Percentiles rank a stretch among this genome's conserved stretches.
These are phyloP conservation scores for Labrus mixtus DNA, from an alignment of 2,113 vertebrate genomes.

Conservation along the genomic window DNA sequence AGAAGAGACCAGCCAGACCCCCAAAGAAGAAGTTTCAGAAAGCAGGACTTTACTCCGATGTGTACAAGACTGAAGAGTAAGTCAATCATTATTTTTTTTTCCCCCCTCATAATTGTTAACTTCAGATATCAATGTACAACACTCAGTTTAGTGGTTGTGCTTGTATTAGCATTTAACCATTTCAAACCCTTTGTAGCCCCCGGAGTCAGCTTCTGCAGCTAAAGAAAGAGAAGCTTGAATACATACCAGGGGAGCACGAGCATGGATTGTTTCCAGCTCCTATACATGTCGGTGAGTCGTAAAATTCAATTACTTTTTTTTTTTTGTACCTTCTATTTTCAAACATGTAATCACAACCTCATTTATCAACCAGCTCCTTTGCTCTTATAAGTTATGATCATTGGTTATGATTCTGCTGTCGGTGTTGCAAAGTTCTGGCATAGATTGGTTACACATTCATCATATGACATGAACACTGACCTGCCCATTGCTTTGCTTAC, in stretches of 20 bases:
- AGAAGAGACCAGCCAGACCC: constrained; percentile 83
- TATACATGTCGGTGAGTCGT: constrained; percentile 94
- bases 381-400: too few relatives aligned
- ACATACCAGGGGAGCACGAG: constrained; percentile 94
- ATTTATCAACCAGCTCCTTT: too few relatives aligned
- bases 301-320: background rate
- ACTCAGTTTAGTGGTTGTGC: background rate
- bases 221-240: constrained; percentile 97
- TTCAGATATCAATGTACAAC: background rate
- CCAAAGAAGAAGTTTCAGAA: constrained; percentile 88
- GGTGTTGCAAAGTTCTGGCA: background rate
- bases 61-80: constrained; percentile 86
- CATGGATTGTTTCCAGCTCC: constrained; percentile 94
- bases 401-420: too few relatives aligned
- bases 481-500: background rate
- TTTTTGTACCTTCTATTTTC: background rate
- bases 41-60: constrained; percentile 86
- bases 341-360: background rate
- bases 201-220: constrained; percentile 93
- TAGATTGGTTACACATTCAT: background rate
- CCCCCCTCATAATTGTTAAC: background rate
- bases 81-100: constrained; percentile 30
- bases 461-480: background rate
- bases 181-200: constrained; percentile 79
- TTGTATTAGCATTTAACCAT: background rate